Percentiles rank a stretch among this genome's conserved stretches.
These are phyloP conservation scores for Channa maculata DNA, from an alignment of 2,113 vertebrate genomes.

Conservation along the genomic window DNA sequence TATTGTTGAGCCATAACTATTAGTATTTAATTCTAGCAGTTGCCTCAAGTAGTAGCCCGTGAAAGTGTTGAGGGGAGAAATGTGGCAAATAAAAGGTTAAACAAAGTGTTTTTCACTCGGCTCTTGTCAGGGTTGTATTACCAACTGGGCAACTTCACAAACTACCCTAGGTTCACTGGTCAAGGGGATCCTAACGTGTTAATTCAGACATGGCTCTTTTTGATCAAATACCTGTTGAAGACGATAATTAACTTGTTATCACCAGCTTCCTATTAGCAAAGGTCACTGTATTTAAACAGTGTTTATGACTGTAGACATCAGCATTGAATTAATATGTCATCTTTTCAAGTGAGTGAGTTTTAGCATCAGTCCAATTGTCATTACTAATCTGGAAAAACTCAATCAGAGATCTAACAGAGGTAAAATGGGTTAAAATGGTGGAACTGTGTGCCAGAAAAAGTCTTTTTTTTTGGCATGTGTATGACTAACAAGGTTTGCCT, in stretches of 20 bases:
- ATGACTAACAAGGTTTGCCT: constrained; percentile 51
- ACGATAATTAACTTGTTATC: not conserved
- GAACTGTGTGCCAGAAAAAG: not conserved
- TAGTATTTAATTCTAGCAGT: not conserved
- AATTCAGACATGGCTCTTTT: not conserved
- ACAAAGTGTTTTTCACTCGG: not conserved
- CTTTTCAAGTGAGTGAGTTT: not conserved
- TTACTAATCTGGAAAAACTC: constrained; percentile 19
- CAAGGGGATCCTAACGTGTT: not conserved
- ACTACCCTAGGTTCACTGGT: not conserved
- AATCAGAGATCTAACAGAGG: not conserved
- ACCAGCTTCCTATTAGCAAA: not conserved
- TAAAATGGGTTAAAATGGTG: not conserved
- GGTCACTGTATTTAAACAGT: not conserved
- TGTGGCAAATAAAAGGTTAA: not conserved
- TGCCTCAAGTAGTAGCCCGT: not conserved
- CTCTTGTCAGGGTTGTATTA: not conserved
- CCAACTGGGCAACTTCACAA: not conserved
- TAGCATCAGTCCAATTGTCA: constrained; percentile 1
- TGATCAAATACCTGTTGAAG: not conserved
- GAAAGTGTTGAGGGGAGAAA: not conserved
- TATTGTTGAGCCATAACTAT: not conserved
- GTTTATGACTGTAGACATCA: not conserved
- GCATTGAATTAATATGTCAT: not conserved
- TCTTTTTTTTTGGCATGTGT: constrained; percentile 3